These are phyloP conservation scores for Colostygia pectinataria DNA, from an alignment of 2,888 invertebrate genomes.

Conservation along the genomic window DNA sequence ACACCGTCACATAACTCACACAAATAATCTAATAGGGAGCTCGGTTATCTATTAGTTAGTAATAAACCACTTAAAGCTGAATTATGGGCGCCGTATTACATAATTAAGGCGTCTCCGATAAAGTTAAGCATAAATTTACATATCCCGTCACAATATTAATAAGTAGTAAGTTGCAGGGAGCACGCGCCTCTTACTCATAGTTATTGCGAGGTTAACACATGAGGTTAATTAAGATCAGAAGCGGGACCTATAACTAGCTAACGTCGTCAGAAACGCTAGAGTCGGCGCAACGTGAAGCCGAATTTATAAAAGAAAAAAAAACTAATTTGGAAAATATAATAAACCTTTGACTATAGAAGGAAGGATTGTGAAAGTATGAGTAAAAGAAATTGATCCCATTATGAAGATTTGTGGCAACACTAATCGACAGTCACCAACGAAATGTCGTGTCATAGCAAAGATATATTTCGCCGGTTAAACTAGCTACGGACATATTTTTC, in stretches of 20 bases:
- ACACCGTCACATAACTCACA: slow-evolving; percentile 13
- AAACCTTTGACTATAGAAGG: too few relatives aligned
- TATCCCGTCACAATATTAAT: slow-evolving; percentile 65
- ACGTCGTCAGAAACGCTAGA: slow-evolving; percentile 37
- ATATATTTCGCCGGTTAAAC: too few relatives aligned
- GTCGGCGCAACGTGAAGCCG: slow-evolving; percentile 1
- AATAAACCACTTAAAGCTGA: slow-evolving; percentile 47
- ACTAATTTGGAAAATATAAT: too few relatives aligned
- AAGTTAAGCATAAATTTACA: slow-evolving; percentile 71
- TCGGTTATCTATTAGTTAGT: slow-evolving; percentile 38
- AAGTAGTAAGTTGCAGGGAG: slow-evolving; percentile 57
- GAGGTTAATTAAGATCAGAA: slow-evolving; percentile 80
- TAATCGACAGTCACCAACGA: too few relatives aligned
- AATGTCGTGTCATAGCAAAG: too few relatives aligned
- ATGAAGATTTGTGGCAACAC: too few relatives aligned
- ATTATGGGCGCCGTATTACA: slow-evolving; percentile 49
- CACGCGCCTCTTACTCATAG: slow-evolving; percentile 54
- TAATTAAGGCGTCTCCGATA: slow-evolving; percentile 64
- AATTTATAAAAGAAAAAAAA: not conserved
- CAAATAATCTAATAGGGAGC: slow-evolving; percentile 32
- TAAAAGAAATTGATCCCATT: too few relatives aligned
- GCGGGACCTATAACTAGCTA: slow-evolving; percentile 68
- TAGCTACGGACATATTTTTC: too few relatives aligned
- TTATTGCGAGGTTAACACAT: slow-evolving; percentile 75
- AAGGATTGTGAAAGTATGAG: too few relatives aligned